phyloP scores from a whole-genome alignment of 2,888 invertebrate species.

The Ectemnius lituratus region DNA sequence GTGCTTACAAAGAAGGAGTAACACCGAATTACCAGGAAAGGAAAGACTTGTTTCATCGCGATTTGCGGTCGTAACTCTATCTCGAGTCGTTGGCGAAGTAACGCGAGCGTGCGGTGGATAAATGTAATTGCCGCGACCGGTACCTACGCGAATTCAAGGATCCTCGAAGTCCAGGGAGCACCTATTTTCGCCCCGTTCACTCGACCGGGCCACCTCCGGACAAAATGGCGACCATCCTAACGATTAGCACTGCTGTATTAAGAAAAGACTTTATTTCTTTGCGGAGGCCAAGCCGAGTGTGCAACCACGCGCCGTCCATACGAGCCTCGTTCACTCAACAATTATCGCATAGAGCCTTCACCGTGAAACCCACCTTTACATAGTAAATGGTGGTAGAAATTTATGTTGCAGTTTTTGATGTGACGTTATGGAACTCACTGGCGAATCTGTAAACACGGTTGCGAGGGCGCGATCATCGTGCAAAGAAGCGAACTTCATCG shows the following conservation, averaged over 20 bases:
- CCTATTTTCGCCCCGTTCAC: slow-evolving; percentile 71
- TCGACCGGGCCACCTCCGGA: slow-evolving; percentile 75
- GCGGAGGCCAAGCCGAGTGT: slow-evolving; percentile 6
- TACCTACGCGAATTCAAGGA: slow-evolving; percentile 49
- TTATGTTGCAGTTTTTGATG: slow-evolving; percentile 75
- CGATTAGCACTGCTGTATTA: slow-evolving; percentile 73
- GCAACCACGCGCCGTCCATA: slow-evolving; percentile 8
- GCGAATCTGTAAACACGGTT: slow-evolving; percentile 74
- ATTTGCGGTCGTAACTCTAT: slow-evolving; percentile 16
- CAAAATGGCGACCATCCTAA: slow-evolving; percentile 77
- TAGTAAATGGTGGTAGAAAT: slow-evolving; percentile 74
- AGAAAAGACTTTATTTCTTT: slow-evolving; percentile 46
- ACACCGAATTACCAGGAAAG: slow-evolving; percentile 23
- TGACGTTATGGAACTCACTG: slow-evolving; percentile 76
- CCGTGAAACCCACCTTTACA: slow-evolving; percentile 73
- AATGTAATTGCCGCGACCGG: slow-evolving; percentile 29
- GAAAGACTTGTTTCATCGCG: slow-evolving; percentile 20
- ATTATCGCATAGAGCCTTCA: slow-evolving; percentile 21
- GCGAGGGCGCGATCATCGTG: slow-evolving; percentile 67
- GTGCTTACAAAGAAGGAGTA: slow-evolving; percentile 38
- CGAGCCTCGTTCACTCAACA: slow-evolving; percentile 16
- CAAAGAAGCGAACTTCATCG: slow-evolving; percentile 39
- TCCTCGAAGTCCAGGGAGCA: slow-evolving; percentile 60
- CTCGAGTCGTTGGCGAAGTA: slow-evolving; percentile 6
- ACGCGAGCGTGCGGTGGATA: slow-evolving; percentile 14